These are phyloP conservation scores for Aythya baeri DNA, from an alignment of 2,113 vertebrate genomes.

Conservation along the genomic window DNA sequence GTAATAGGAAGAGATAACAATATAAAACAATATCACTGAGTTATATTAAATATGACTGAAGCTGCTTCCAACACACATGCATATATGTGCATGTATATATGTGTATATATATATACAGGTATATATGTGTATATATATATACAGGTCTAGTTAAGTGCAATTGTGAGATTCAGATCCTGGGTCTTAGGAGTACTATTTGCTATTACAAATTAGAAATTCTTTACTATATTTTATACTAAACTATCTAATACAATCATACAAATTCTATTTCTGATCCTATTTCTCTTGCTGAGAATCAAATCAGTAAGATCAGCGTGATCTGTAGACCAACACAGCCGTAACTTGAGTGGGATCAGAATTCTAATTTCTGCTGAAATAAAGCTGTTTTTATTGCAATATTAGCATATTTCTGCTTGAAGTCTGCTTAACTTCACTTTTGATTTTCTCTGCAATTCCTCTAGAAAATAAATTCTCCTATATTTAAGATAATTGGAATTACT, in stretches of 20 bases:
- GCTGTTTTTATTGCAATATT: neutral
- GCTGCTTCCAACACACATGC: neutral
- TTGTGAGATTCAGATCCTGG: neutral
- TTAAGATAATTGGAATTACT: conserved; percentile 28
- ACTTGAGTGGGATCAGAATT: neutral
- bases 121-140: neutral
- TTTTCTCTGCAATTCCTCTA: neutral
- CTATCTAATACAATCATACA: neutral
- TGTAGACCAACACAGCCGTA: neutral
- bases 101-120: neutral
- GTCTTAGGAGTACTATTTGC: neutral
- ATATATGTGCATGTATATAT: neutral
- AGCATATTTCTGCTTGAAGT: neutral
- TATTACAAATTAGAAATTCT: neutral
- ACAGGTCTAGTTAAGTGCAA: neutral
- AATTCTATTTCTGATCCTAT: neutral
- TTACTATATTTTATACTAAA: neutral
- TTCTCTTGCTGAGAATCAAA: neutral
- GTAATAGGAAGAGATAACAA: neutral
- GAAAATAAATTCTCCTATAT: neutral
- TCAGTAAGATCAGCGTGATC: neutral
- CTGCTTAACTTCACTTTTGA: neutral
- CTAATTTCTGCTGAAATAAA: neutral
- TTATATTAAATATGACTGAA: neutral
- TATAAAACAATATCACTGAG: neutral